A percentile compares a stretch with the other conserved stretches of the same genome.
Conservation (phyloP, 1,140 invertebrate species). For the Proctacanthus coquilletti region DNA sequence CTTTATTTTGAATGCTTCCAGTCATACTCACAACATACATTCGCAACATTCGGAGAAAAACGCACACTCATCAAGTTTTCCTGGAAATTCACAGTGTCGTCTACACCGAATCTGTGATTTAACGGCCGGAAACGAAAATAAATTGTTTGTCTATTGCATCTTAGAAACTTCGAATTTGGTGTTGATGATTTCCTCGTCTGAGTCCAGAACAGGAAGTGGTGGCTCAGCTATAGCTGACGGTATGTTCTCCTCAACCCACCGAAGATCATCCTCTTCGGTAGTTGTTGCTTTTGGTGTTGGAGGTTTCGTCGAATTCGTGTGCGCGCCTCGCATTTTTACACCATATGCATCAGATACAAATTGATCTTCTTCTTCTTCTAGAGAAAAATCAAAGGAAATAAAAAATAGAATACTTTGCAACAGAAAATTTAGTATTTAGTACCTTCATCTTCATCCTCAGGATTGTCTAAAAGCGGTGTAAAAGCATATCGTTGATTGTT, state of each 20-base stretch:
- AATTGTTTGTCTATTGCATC: slow-evolving; percentile 75
- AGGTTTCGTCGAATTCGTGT: slow-evolving; percentile 14
- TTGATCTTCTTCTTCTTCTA: slow-evolving; percentile 65
- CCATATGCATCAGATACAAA: slow-evolving; percentile 74
- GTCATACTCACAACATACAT: no score
- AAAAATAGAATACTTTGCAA: background rate
- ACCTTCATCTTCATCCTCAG: slow-evolving; percentile 63
- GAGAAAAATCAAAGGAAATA: background rate
- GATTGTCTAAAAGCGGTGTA: slow-evolving; percentile 74
- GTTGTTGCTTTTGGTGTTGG: slow-evolving; percentile 25
- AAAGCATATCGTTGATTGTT: slow-evolving; percentile 94
- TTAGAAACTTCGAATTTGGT: slow-evolving; percentile 83
- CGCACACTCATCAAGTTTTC: no score
- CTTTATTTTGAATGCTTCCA: no score
- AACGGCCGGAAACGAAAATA: no score
- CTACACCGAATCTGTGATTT: no score
- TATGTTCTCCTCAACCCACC: slow-evolving; percentile 87
- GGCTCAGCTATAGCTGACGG: slow-evolving; percentile 55
- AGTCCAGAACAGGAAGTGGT: slow-evolving; percentile 67
- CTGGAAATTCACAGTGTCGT: no score
- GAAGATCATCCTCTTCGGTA: slow-evolving; percentile 62
- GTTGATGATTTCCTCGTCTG: slow-evolving; percentile 78
- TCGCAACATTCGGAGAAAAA: no score
- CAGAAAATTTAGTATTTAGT: slow-evolving; percentile 16
- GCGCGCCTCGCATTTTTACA: slow-evolving; percentile 52